Base-by-base conservation (phyloP, 2,113 vertebrate genomes). In the Protomyctophum bolini region DNA sequence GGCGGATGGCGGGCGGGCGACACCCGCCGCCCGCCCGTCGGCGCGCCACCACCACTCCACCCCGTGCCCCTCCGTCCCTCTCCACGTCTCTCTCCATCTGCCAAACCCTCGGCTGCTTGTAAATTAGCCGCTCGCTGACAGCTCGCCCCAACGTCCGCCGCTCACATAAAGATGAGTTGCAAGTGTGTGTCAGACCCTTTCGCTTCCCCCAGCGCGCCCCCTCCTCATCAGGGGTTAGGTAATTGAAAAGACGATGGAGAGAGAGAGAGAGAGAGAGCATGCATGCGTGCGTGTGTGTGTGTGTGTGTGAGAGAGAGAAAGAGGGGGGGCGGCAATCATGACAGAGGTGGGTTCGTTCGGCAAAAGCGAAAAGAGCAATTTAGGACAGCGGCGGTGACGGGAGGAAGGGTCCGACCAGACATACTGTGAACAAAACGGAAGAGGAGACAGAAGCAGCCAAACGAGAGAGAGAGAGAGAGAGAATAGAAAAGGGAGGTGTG, bases 111-210 rank as follows among this genome's bases (percentile, higher is more conserved):
- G 70, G 62, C 67, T 47, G 54, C 67, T 49, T 58, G 48, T 72
- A 76, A 60, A 73, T 73, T 63, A 71, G 64, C 57, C 65, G 62
- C n/a, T 59, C 67, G 54, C 61, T 68, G 76, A 63, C 70, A 73
- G 70, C 58, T 56, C 65, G 62, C 65, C 59, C 62, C n/a, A n/a
- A 68, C 63, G 51, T 56, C 66, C 69, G 46, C 29, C 10, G 3
- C 51, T 72, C 55, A 66, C 71, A 66, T 73, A 66, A 41, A 61
- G n/a, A 67, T 67, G 65, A 52, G 48, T 65, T 57, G 65, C 52
- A 47, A 67, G 33, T 57, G 54, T n/a, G 47, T 47, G 51, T 67
- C 65, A 46, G 51, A 67, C 33, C 65, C 51, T 56, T 6, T 56
- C 52, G 2, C 62, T 21, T 28, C 65, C 50, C 9, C 66, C 33